Evolutionary conservation across 2,888 invertebrate genomes (phyloP), one percentile per base, ranked within the genome.

Genomic region (Oxycera nigricornis): DNA sequence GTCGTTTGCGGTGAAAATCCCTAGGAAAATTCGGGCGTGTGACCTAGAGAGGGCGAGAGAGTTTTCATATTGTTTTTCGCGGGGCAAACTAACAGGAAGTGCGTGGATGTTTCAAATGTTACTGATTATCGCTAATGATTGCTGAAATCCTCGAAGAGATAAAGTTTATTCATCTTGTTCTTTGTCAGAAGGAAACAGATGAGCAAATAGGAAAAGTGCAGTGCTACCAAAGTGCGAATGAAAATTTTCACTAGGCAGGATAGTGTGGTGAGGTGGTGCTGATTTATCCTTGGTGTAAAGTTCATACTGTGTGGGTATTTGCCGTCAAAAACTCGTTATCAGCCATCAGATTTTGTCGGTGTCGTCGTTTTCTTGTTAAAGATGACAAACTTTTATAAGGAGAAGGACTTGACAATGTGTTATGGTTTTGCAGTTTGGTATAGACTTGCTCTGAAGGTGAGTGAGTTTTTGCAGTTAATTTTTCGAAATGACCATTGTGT

Each of bases 291-390:
- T 70, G 52, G 70, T 70, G 70, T 17, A 31, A 70, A 70, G 70
- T 52, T 26, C 35, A 30, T 70, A n/a, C 31, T 24, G 30, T 41
- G 14, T 35, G 11, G 39, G 4, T 41, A 24, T 22, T 39, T 65
- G 65, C 31, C 9, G 20, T 70, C 70, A 55, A 52, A 70, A 70
- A 70, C 70, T 70, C 70, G 70, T 70, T 70, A 70, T 70, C 70
- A 14, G 17, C 31, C 11, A 52, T 52, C 55, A 28, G 70, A 52
- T 70, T 50, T 22, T 20, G 20, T 14, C n/a, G 65, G 41, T 65
- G 20, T 65, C 39, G 31, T 55, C 52, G 7, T 26, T 24, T 20
- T 30, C 26, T 41, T 20, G n/a, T 9, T n/a, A n/a, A 31, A 52
- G 55, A 55, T 31, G 55, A 35, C 7, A 31, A 70, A 70, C 22